Conservation (phyloP, 1,140 invertebrate genomes). For the Drosophila asahinai region DNA sequence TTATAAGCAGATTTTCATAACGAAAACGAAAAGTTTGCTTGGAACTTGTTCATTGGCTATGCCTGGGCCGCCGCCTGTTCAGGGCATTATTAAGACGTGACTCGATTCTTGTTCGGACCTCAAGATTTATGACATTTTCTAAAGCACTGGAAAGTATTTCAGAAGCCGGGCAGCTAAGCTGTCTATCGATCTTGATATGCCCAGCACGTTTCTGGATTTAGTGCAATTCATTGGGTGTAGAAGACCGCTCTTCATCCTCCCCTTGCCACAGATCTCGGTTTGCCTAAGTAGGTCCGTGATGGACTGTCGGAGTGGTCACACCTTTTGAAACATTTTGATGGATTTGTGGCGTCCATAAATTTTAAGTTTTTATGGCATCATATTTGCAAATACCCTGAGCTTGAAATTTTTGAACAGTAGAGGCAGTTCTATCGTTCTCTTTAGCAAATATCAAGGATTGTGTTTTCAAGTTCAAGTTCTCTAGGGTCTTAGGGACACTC, state of each 20-base stretch:
- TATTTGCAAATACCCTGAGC: conserved; percentile 27
- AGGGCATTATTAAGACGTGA: conserved; percentile 60
- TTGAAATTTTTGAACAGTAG: not conserved
- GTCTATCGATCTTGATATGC: conserved; percentile 50
- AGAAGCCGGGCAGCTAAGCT: conserved; percentile 24
- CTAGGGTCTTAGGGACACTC: not conserved
- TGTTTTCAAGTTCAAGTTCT: conserved; percentile 1
- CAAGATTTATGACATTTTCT: conserved; percentile 72
- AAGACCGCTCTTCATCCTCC: conserved; percentile 11
- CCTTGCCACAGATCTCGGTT: conserved; percentile 9
- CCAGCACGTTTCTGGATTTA: conserved; percentile 60
- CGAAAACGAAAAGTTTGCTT: conserved; percentile 9
- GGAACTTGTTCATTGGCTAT: conserved; percentile 23
- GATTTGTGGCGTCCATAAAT: conserved; percentile 53
- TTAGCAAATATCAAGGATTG: not conserved
- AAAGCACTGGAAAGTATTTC: conserved; percentile 55
- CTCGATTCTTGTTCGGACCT: conserved; percentile 39
- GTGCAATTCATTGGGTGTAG: conserved; percentile 69
- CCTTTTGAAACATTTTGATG: conserved; percentile 55
- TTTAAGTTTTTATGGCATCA: conserved; percentile 38
- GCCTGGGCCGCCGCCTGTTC: not conserved
- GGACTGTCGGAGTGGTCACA: conserved; percentile 56
- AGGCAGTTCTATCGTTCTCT: not conserved
- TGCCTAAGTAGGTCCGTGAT: conserved; percentile 36
- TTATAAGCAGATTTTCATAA: conserved; percentile 60